Percentiles rank a stretch among this genome's conserved stretches.
Conservation (phyloP, 2,113 vertebrate species). For the Chiloscyllium plagiosum region DNA sequence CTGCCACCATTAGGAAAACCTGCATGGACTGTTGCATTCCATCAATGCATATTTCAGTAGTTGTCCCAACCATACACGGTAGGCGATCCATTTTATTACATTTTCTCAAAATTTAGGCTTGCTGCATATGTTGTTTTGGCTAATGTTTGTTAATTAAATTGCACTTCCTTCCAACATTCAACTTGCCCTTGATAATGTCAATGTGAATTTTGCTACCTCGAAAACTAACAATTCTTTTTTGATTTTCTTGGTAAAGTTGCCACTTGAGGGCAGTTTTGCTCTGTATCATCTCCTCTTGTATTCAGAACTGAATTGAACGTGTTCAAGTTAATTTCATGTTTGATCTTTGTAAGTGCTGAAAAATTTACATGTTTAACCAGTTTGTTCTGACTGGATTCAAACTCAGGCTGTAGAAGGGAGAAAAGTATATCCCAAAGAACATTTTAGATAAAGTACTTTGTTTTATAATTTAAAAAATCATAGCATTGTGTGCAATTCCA, state of each 20-base stretch:
- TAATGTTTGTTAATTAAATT: not conserved
- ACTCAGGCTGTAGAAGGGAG: not conserved
- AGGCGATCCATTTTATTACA: not conserved
- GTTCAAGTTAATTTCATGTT: not conserved
- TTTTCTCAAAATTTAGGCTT: not conserved
- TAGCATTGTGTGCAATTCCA: not conserved
- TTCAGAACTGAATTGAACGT: not conserved
- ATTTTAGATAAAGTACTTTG: not conserved
- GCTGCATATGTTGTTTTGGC: not conserved
- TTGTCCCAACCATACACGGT: not conserved
- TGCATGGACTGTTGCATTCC: not conserved
- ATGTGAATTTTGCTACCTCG: not conserved
- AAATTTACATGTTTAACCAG: not conserved
- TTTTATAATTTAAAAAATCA: not conserved
- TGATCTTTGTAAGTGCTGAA: not conserved
- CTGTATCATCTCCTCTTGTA: not conserved
- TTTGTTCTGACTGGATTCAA: not conserved
- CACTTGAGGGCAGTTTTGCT: constrained; percentile 1
- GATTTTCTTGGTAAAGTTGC: not conserved
- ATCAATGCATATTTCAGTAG: not conserved
- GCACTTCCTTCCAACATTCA: not conserved
- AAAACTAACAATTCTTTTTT: not conserved
- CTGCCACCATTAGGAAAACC: not conserved
- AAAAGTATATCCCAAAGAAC: not conserved
- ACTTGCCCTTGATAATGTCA: not conserved